Percentiles rank a stretch among this genome's conserved stretches.
These are phyloP conservation scores for Passerina amoena DNA, from an alignment of 2,113 vertebrate genomes.

Conservation along the genomic window DNA sequence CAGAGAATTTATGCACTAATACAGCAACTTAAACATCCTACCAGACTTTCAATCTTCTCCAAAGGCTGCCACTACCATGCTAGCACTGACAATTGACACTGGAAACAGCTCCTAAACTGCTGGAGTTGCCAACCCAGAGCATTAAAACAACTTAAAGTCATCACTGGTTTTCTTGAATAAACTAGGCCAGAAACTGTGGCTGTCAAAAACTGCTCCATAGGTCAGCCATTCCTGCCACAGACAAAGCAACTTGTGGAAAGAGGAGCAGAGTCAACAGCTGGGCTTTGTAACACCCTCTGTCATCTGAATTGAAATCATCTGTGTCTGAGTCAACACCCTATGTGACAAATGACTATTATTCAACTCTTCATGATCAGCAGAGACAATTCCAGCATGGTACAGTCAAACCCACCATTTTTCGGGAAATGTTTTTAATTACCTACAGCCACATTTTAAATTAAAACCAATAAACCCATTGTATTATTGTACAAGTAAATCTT, in stretches of 20 bases:
- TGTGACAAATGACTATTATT: neutral
- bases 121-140: neutral
- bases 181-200: neutral
- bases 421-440: neutral
- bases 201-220: neutral
- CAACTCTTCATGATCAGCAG: neutral
- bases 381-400: neutral
- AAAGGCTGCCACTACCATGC: neutral
- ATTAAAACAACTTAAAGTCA: neutral
- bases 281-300: neutral
- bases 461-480: neutral
- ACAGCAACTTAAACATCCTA: neutral
- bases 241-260: neutral
- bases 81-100: neutral
- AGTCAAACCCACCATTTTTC: neutral
- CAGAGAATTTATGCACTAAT: neutral
- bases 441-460: neutral
- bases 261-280: neutral
- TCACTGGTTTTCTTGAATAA: neutral
- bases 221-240: neutral
- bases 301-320: slow-evolving; percentile 4
- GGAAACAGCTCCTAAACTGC: neutral
- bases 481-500: neutral
- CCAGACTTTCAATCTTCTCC: neutral
- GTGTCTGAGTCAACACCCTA: slow-evolving; percentile 1